Evolutionary conservation across 1,140 invertebrate species (phyloP).

Genomic region (Catajapyx aquilonaris): DNA sequence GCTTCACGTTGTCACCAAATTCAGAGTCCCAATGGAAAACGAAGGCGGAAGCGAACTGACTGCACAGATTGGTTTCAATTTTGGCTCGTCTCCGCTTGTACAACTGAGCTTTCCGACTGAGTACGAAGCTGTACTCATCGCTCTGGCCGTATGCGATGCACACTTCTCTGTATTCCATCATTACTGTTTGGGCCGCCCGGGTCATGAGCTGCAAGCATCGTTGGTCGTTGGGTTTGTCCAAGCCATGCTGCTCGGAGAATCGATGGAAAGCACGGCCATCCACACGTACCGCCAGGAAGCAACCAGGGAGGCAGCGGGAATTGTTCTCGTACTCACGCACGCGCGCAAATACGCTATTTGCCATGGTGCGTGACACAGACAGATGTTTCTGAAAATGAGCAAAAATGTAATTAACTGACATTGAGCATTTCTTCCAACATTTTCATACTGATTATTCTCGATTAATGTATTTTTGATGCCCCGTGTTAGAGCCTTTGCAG

Average conservation of each 20-base stretch:
- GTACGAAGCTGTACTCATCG: slow-evolving; percentile 92
- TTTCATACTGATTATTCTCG: too few species aligned
- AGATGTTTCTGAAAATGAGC: too few species aligned
- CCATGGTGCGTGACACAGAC: too few species aligned
- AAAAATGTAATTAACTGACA: too few species aligned
- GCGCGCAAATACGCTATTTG: slow-evolving; percentile 63
- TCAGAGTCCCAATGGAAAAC: slow-evolving; percentile 71
- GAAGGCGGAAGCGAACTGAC: slow-evolving; percentile 72
- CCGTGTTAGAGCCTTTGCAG: too few species aligned
- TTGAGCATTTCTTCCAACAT: too few species aligned
- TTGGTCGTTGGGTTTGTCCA: slow-evolving; percentile 79
- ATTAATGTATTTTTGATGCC: too few species aligned
- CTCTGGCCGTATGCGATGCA: slow-evolving; percentile 78
- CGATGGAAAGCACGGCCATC: slow-evolving; percentile 88
- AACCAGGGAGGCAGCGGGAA: slow-evolving; percentile 46
- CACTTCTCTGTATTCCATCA: slow-evolving; percentile 72
- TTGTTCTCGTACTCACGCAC: slow-evolving; percentile 63
- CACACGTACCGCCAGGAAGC: slow-evolving; percentile 50
- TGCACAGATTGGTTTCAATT: slow-evolving; percentile 62
- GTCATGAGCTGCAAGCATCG: slow-evolving; percentile 72
- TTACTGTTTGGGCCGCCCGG: slow-evolving; percentile 52
- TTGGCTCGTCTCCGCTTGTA: slow-evolving; percentile 67
- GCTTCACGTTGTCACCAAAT: slow-evolving; percentile 41
- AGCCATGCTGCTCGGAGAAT: slow-evolving; percentile 66
- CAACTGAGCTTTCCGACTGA: slow-evolving; percentile 46